A percentile compares a stretch with the other conserved stretches of the same genome.
Evolutionary conservation across 2,888 invertebrate genomes (phyloP).

Genomic region (Tridacna gigas): DNA sequence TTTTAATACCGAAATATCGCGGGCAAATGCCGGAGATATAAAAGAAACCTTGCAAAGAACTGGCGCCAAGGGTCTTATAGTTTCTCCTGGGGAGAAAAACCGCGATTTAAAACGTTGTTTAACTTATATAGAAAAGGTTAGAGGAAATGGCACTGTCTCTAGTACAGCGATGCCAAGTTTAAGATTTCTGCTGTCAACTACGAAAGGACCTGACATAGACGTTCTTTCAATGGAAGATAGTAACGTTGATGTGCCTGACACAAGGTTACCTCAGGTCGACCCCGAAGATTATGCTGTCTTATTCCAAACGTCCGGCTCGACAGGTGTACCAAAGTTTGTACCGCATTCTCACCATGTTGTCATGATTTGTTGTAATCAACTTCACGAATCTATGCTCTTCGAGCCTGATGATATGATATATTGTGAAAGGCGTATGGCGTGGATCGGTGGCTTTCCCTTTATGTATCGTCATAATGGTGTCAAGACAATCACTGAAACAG

Average conservation of each 20-base stretch:
- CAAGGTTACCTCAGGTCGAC: slow-evolving; percentile 35
- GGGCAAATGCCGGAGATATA: slow-evolving; percentile 30
- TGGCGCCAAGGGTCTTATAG: slow-evolving; percentile 26
- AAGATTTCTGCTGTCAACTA: slow-evolving; percentile 16
- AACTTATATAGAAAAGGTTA: slow-evolving; percentile 30
- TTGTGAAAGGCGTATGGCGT: slow-evolving; percentile 41
- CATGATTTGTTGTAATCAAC: slow-evolving; percentile 25
- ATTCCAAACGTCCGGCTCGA: slow-evolving; percentile 42
- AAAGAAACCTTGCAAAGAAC: slow-evolving; percentile 1
- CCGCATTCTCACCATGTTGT: slow-evolving; percentile 35
- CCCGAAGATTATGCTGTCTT: slow-evolving; percentile 25
- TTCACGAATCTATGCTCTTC: slow-evolving; percentile 19
- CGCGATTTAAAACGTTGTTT: slow-evolving; percentile 30
- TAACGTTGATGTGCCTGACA: neutral
- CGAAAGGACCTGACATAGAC: neutral
- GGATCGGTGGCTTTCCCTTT: slow-evolving; percentile 55
- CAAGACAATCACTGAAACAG: slow-evolving; percentile 36
- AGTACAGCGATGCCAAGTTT: slow-evolving; percentile 19
- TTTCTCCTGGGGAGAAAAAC: slow-evolving; percentile 22
- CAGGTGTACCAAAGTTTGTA: slow-evolving; percentile 39
- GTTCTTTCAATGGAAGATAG: slow-evolving; percentile 10
- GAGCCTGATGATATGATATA: slow-evolving; percentile 36
- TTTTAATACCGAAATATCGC: slow-evolving; percentile 13
- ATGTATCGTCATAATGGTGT: slow-evolving; percentile 43
- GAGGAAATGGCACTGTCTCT: slow-evolving; percentile 11